Base-by-base conservation (phyloP, 2,888 invertebrate genomes). In the Drosophila flavopinicola region DNA sequence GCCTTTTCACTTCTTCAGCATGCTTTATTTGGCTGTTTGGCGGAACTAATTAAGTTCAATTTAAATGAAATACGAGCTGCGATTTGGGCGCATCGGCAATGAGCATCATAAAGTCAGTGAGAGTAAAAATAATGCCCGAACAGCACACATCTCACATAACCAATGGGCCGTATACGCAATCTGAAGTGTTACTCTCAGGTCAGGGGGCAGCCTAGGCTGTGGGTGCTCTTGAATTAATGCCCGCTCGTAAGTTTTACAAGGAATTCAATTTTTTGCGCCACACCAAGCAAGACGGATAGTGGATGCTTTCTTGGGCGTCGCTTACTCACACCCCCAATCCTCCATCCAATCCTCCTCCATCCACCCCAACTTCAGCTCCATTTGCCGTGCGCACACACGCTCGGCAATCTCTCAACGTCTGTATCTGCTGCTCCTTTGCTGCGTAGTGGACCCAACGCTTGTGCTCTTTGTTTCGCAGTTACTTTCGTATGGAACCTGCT, bases 231-330 rank as follows among this genome's bases (percentile, higher is more conserved):
- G 87, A 88, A 88, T 89, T 88, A 88, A 88, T 88, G 87, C 79
- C 66, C 67, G 79, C 76, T 88, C 88, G 87, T 88, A 88, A 89
- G 88, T 88, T 88, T 86, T 78, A 86, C 88, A 80, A 82, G 87
- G 85, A 89, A 88, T 88, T 88, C 85, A 89, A 88, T 88, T 88
- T 89, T 77, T 80, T 80, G 78, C 74, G 66, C 76, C 74, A 72
- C 67, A 74, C 68, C 71, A 75, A 66, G 85, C 51, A 82, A 82
- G 86, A 82, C 68, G 84, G 53, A 82, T 85, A 82, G 84, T 76
- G 61, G 65, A 71, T 75, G 48, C 63, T 74, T 74, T 63, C 65
- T 37, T 32, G 75, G 69, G 75, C 65, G 79, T 72, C 57, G 45
- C 53, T 32, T 37, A 41, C 58, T 44, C 66, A 53, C 53, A 52